These are phyloP conservation scores for Pantherophis guttatus DNA, from an alignment of 2,113 vertebrate genomes.

Conservation along the genomic window DNA sequence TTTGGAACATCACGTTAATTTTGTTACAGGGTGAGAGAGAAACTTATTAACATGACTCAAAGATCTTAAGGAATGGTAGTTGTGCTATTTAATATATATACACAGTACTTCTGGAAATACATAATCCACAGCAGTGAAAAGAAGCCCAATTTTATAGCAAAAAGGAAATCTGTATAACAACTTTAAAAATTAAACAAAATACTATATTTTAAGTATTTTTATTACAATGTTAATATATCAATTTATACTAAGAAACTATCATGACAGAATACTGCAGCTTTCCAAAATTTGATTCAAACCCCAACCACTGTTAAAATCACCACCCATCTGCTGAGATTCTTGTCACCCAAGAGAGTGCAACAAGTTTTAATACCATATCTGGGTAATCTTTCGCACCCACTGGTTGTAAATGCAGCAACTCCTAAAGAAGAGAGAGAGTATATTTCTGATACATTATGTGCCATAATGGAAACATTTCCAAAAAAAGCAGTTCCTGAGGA, in stretches of 20 bases:
- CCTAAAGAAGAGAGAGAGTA: conserved; percentile 66
- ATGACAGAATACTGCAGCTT: conserved; percentile 27
- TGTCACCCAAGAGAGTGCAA: conserved; percentile 23
- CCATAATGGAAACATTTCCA: background rate
- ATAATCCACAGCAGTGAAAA: background rate
- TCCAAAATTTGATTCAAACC: background rate
- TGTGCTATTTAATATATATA: background rate
- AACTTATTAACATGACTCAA: background rate
- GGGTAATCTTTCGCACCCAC: conserved; percentile 70
- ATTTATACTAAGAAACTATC: background rate
- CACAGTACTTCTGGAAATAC: background rate
- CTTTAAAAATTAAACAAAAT: background rate
- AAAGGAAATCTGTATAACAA: background rate
- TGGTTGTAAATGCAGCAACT: conserved; percentile 71
- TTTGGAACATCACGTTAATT: background rate
- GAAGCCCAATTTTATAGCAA: background rate
- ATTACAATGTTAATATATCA: background rate
- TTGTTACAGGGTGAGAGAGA: conserved; percentile 15
- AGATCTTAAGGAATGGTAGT: background rate
- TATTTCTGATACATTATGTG: background rate
- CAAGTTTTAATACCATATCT: conserved; percentile 60
- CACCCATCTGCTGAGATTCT: conserved; percentile 32
- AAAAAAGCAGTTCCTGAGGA: background rate
- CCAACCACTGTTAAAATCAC: conserved; percentile 29
- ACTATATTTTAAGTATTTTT: background rate